Conservation (phyloP, 2,113 vertebrate species). For the Rhinopithecus roxellana region DNA sequence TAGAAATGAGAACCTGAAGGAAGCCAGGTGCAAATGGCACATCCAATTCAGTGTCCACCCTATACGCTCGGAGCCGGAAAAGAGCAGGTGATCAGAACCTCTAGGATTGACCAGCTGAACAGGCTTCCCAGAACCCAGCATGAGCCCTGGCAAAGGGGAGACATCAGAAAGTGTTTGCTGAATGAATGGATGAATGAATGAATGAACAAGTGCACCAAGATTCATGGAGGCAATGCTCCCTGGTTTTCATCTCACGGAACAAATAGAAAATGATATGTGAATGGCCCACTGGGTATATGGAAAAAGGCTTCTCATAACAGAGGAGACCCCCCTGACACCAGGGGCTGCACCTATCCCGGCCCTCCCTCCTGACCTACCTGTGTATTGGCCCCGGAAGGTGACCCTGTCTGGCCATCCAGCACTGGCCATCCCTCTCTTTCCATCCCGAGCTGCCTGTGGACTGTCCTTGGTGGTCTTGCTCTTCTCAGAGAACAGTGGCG, state of each 20-base stretch:
- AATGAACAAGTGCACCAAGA: not conserved
- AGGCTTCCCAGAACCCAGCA: not conserved
- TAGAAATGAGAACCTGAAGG: not conserved
- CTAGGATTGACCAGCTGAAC: not conserved
- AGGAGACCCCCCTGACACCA: not conserved
- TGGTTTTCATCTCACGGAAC: not conserved
- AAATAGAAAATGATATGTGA: rapidly evolving
- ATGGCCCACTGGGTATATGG: too few species aligned
- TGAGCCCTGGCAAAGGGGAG: not conserved
- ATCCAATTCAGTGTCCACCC: not conserved
- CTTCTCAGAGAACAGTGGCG: not conserved
- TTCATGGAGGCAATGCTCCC: not conserved
- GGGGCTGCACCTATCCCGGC: rapidly evolving
- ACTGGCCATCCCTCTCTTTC: not conserved
- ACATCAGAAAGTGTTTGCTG: too few species aligned
- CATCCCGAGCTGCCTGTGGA: not conserved
- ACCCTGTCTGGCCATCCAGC: not conserved
- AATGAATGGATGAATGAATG: not conserved
- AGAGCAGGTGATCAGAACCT: not conserved
- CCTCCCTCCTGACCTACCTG: slow-evolving; percentile 78
- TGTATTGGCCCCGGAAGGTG: slow-evolving; percentile 72
- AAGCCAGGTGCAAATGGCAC: not conserved
- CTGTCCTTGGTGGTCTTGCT: not conserved
- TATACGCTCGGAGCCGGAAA: not conserved
- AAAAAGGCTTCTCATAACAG: not conserved